phyloP scores from a whole-genome alignment of 2,888 invertebrate species.

The Amorpha juglandis region DNA sequence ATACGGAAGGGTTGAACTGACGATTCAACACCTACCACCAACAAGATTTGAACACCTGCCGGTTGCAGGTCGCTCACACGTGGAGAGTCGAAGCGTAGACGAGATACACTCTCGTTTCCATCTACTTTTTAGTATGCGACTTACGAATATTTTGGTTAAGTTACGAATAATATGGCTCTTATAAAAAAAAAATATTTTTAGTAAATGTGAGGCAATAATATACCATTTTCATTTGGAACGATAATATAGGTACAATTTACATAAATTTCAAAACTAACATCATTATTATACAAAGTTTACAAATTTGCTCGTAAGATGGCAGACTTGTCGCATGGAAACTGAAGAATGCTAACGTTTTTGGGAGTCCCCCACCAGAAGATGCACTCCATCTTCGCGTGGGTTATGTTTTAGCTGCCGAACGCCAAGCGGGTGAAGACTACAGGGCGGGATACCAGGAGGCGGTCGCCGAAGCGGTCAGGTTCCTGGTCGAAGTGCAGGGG shows the following conservation, averaged over 20 bases:
- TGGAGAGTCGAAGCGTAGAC: too few relatives aligned
- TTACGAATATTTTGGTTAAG: too few relatives aligned
- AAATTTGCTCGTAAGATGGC: slow-evolving; percentile 40
- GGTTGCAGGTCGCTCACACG: too few relatives aligned
- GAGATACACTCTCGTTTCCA: too few relatives aligned
- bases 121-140: too few relatives aligned
- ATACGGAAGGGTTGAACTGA: background rate
- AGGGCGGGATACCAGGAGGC: slow-evolving; percentile 96
- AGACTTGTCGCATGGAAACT: slow-evolving; percentile 37
- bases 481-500: slow-evolving; percentile 93
- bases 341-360: slow-evolving; percentile 65
- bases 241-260: background rate
- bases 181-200: too few relatives aligned
- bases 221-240: too few relatives aligned
- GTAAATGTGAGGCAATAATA: too few relatives aligned
- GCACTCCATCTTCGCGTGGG: slow-evolving; percentile 63
- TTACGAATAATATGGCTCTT: too few relatives aligned
- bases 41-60: too few relatives aligned
- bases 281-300: slow-evolving; percentile 40
- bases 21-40: too few relatives aligned
- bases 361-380: slow-evolving; percentile 62
- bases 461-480: slow-evolving; percentile 94
- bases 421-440: slow-evolving; percentile 76
- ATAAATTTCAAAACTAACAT: too few relatives aligned
- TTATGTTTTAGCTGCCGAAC: slow-evolving; percentile 72